Evolutionary conservation across 92 coral and sea anemone genomes (phyloP), one percentile per base, ranked within the genome.

Genomic region (Palythoa caribaeorum): DNA sequence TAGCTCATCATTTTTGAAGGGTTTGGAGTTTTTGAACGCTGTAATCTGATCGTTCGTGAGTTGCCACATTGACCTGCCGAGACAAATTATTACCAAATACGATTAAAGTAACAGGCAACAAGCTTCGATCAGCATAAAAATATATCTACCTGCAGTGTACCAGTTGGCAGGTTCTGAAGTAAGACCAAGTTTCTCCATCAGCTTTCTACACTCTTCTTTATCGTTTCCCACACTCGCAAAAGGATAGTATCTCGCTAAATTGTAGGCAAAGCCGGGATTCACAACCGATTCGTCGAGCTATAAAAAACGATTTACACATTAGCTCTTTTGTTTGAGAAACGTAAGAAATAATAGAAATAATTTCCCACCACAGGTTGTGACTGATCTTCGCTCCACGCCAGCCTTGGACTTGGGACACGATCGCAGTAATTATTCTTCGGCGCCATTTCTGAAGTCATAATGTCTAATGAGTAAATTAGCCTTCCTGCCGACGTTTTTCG

Each of bases 401-500:
- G 91, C 83, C 78, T 90, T 3, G 91, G 96, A 78, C 80, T 84
- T 17, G 89, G 77, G 21, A 80, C 76, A 71, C 87, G 85, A 47
- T 83, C 87, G 69, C 84, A 89, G 90, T 90, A 90, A 91, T 93
- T 93, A 91, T 93, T 93, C 76, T 90, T 94, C 35, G 96, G 91
- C 71, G 90, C 92, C 98, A 93, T 95, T 95, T 93, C 92, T 87
- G 95, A 94, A 91, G 98, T 94, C 95, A 94, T 84, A 87, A 93
- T 89, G 62, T 77, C 3, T 77, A 52, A 85, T 70, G 53, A 84
- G 84, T 83, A 76, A 78, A 37, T 78, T 36, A 71, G 78, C 37
- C 55, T 89, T 28, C 28, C 28, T 28, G 28, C 50, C 55, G 14
- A 55, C 71, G 28, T 28, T 28, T 52, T 20, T n/a, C 48, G 13